A percentile compares a stretch with the other conserved stretches of the same genome.
Evolutionary conservation across 2,888 invertebrate genomes (phyloP).

Genomic region (Eilema sororculum): DNA sequence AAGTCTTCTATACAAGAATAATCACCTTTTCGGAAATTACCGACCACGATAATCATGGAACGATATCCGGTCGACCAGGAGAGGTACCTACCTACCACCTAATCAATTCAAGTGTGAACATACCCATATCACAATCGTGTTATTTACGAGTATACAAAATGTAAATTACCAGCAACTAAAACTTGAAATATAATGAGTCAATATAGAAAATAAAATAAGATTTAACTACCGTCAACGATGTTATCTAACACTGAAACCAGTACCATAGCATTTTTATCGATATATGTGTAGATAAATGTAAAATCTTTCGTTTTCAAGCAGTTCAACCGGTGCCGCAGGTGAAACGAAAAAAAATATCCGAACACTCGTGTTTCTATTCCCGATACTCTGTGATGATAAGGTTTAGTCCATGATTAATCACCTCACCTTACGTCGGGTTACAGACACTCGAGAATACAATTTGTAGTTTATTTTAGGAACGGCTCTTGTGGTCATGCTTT

Average conservation of each 20-base stretch:
- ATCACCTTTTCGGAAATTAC: not conserved
- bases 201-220: conserved; percentile 1
- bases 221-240: not conserved
- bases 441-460: conserved; percentile 55
- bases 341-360: conserved; percentile 38
- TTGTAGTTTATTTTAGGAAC: conserved; percentile 62
- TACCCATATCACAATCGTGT: not conserved
- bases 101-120: not conserved
- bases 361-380: conserved; percentile 53
- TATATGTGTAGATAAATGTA: conserved; percentile 14
- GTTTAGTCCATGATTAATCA: conserved; percentile 62
- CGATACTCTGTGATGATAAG: conserved; percentile 63
- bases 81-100: not conserved
- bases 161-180: not conserved
- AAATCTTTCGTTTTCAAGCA: conserved; percentile 8
- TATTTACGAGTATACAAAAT: not conserved
- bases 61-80: not conserved
- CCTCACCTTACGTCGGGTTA: conserved; percentile 48
- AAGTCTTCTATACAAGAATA: too few relatives aligned
- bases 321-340: conserved; percentile 38
- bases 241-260: not conserved
- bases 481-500: conserved; percentile 43
- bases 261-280: conserved; percentile 14
- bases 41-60: not conserved
- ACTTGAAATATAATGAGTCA: not conserved